These are phyloP conservation scores for Eudasyphora cyanicolor DNA, from an alignment of 2,888 invertebrate genomes.

Conservation along the genomic window DNA sequence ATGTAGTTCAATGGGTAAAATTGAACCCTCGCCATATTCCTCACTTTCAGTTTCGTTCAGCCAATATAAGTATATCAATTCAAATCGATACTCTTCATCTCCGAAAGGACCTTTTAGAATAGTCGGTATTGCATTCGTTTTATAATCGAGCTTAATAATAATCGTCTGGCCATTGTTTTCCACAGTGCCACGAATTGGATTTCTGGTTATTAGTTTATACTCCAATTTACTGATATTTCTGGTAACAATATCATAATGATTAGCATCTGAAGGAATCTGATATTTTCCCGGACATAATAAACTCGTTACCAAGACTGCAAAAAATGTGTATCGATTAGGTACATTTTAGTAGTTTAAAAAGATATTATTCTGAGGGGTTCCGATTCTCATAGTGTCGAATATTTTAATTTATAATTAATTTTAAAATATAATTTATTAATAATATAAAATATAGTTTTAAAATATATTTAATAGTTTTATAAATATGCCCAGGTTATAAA, in stretches of 20 bases:
- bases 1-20: not conserved
- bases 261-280: not conserved
- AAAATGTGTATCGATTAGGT: too few relatives aligned
- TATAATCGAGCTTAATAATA: not conserved
- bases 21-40: not conserved
- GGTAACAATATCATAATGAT: not conserved
- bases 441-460: too few relatives aligned
- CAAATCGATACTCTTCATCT: not conserved
- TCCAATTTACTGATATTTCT: not conserved
- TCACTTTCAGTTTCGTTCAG: not conserved
- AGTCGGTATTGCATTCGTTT: not conserved
- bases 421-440: too few relatives aligned
- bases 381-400: too few relatives aligned
- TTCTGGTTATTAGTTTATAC: not conserved
- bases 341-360: too few relatives aligned
- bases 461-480: too few relatives aligned
- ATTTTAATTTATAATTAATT: too few relatives aligned
- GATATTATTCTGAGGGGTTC: too few relatives aligned
- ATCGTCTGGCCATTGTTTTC: constrained; percentile 32
- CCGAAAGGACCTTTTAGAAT: constrained; percentile 15
- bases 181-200: not conserved
- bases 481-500: too few relatives aligned
- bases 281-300: not conserved
- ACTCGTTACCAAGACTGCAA: not conserved
- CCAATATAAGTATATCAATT: constrained; percentile 40